Percentiles rank a stretch among this genome's conserved stretches.
These are phyloP conservation scores for Rhyacichthys aspro DNA, from an alignment of 2,797 vertebrate species.

Conservation along the genomic window DNA sequence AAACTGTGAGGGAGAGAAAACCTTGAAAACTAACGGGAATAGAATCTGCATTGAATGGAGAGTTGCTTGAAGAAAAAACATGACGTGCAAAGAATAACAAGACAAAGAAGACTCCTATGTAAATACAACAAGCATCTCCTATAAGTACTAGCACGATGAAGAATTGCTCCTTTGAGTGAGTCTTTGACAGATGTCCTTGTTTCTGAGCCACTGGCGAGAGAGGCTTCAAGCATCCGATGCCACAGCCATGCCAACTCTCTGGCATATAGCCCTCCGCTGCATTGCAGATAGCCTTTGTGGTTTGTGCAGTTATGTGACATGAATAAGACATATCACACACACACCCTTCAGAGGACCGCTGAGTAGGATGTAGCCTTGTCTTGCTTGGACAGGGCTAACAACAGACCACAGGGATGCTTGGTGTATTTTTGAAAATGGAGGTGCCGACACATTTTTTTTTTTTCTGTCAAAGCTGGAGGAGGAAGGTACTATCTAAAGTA, in stretches of 20 bases:
- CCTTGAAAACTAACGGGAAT: slow-evolving; percentile 22
- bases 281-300: slow-evolving; percentile 61
- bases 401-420: slow-evolving; percentile 62
- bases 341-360: slow-evolving; percentile 46
- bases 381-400: slow-evolving; percentile 61
- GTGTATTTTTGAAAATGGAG: slow-evolving; percentile 55
- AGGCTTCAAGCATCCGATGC: slow-evolving; percentile 43
- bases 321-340: slow-evolving; percentile 58
- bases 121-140: slow-evolving; percentile 19
- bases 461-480: slow-evolving; percentile 72
- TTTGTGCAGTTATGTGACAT: slow-evolving; percentile 64
- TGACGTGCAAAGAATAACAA: background rate
- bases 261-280: slow-evolving; percentile 50
- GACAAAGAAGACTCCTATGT: slow-evolving; percentile 21
- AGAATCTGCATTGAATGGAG: slow-evolving; percentile 18
- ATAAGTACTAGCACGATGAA: slow-evolving; percentile 12
- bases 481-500: slow-evolving; percentile 52
- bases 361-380: slow-evolving; percentile 63
- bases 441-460: slow-evolving; percentile 62
- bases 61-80: slow-evolving; percentile 17
- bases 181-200: slow-evolving; percentile 49
- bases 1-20: slow-evolving; percentile 24
- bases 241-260: slow-evolving; percentile 46
- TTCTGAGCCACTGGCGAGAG: slow-evolving; percentile 37
- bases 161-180: slow-evolving; percentile 36